Base-by-base conservation (phyloP, 1,140 invertebrate genomes). In the Caenorhabditis brenneri region DNA sequence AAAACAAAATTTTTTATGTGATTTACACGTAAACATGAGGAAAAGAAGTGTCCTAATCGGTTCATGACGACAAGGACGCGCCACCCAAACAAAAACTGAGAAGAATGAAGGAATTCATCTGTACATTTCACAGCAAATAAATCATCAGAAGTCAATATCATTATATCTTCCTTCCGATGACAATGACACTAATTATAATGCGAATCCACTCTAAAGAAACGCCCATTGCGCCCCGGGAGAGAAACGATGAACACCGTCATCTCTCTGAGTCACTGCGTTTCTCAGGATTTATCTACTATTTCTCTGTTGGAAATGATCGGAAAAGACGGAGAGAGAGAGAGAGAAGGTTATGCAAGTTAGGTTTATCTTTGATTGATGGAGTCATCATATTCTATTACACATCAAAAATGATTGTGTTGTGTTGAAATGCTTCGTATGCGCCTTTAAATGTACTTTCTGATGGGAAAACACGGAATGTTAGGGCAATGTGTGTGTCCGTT, bases 131-230 rank as follows among this genome's bases (percentile, higher is more conserved):
- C 7, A n/a, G 22, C 2, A n/a, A 16, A 51, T 7, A 16, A 51
- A 16, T 7, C 48, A 51, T n/a, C 49, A 16, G n/a, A 7, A 65
- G 65, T 42, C 36, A 42, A 39, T 74, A 42, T 74, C 19, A 74
- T 74, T 42, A 74, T 46, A 33, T 74, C 12, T 12, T 6, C 24
- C 65, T 19, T 36, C 58, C 33, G 36, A 42, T 42, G 65, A 74
- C 65, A 74, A 74, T 74, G 65, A 74, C 65, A 74, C 65, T 74
- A 74, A 74, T 74, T 74, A 74, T 74, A 74, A 74, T 74, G 65
- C 42, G 65, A 46, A 46, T 36, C 29, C 19, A 9, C 22, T 42
- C 6, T 0, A 27, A 19, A 55, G 53, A 55, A 55, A 55, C 53
- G 53, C 53, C 53, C 27, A 7, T 29, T 9, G 2, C 27, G 24